These are phyloP conservation scores for Otus sunia DNA, from an alignment of 2,113 vertebrate species.

Conservation along the genomic window DNA sequence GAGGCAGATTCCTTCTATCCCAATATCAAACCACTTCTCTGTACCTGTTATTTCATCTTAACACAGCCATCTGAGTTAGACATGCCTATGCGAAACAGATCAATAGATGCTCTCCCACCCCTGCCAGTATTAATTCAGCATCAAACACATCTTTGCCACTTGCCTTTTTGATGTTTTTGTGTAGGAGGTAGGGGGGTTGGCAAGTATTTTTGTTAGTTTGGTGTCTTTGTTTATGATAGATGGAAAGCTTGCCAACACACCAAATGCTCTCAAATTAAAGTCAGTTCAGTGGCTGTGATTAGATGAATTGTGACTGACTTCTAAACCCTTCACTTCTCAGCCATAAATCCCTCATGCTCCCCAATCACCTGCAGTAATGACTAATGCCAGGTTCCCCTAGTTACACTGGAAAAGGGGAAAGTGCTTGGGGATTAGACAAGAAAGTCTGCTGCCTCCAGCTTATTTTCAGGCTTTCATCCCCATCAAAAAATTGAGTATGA, in stretches of 20 bases:
- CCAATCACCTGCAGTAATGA: background rate
- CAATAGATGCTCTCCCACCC: background rate
- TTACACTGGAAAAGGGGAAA: background rate
- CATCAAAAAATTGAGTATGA: background rate
- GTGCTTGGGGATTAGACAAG: background rate
- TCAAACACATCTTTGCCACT: background rate
- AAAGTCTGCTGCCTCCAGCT: background rate
- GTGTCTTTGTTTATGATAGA: background rate
- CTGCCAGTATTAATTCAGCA: background rate
- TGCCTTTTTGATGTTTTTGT: background rate
- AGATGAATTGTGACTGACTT: background rate
- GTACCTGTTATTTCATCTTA: background rate
- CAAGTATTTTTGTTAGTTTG: background rate
- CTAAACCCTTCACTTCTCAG: background rate
- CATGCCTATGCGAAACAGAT: background rate
- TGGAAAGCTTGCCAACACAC: slow-evolving; percentile 25
- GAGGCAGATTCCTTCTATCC: background rate
- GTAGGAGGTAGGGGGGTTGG: background rate
- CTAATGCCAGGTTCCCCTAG: background rate
- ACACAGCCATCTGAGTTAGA: background rate
- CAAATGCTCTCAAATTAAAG: slow-evolving; percentile 4
- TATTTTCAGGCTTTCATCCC: background rate
- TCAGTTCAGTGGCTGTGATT: background rate
- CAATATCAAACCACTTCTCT: background rate
- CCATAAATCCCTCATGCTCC: slow-evolving; percentile 7